Conservation (phyloP, 2,888 invertebrate genomes). For the Hyppa rectilinea region DNA sequence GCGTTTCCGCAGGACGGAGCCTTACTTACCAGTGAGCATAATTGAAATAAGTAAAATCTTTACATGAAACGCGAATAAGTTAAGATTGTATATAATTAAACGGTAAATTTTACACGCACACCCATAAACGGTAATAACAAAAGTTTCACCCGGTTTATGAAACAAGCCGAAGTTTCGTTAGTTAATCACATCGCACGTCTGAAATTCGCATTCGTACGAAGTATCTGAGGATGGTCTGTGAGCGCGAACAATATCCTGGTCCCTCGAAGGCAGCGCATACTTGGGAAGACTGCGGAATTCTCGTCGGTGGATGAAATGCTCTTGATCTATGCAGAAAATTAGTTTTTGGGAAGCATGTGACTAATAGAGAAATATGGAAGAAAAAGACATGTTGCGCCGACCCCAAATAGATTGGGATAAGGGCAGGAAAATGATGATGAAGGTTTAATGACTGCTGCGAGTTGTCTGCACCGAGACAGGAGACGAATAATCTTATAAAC, state of each 20-base stretch:
- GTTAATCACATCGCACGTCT: slow-evolving; percentile 77
- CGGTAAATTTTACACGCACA: slow-evolving; percentile 76
- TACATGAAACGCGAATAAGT: slow-evolving; percentile 67
- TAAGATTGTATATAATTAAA: slow-evolving; percentile 81
- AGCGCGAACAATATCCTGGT: slow-evolving; percentile 43
- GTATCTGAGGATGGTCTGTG: slow-evolving; percentile 39
- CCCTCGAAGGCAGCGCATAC: slow-evolving; percentile 26
- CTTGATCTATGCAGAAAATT: slow-evolving; percentile 11
- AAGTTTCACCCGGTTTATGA: slow-evolving; percentile 78
- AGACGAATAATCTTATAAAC: slow-evolving; percentile 7
- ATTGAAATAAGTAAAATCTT: slow-evolving; percentile 68
- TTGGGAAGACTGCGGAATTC: slow-evolving; percentile 23
- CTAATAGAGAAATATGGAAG: too few relatives aligned
- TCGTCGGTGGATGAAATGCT: slow-evolving; percentile 19
- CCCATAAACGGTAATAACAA: slow-evolving; percentile 81
- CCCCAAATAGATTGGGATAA: too few relatives aligned
- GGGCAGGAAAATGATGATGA: too few relatives aligned
- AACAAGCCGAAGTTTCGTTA: slow-evolving; percentile 79
- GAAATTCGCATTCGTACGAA: slow-evolving; percentile 59
- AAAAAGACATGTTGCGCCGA: too few relatives aligned
- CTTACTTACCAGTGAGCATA: slow-evolving; percentile 56
- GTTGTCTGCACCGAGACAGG: not conserved
- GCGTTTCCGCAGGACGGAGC: slow-evolving; percentile 63
- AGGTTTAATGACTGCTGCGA: not conserved
- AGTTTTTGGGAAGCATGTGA: slow-evolving; percentile 3